Percentiles rank a stretch among this genome's conserved stretches.
Evolutionary conservation across 37 sponge, comb jelly and placozoan genomes (phyloP).

Genomic region (Dysidea cf. avara): DNA sequence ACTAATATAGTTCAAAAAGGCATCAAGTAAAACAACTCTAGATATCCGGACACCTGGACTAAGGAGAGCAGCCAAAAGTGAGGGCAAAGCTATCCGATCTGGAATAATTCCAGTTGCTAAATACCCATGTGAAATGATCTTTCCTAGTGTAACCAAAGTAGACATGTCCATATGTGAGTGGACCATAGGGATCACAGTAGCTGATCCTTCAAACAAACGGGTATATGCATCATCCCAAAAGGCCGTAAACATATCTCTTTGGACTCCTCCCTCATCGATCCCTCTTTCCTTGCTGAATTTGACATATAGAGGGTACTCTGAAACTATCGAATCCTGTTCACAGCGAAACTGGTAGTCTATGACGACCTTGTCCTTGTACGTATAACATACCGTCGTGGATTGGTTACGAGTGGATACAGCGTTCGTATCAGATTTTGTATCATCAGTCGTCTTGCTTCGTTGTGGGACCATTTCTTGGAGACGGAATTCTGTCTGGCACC

Average conservation of each 20-base stretch:
- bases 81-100: not conserved
- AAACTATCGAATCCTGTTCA: not conserved
- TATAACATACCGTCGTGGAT: too few relatives aligned
- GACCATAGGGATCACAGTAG: slow-evolving; percentile 15
- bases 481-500: too few relatives aligned
- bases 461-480: too few relatives aligned
- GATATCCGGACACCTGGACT: not conserved
- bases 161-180: slow-evolving; percentile 10
- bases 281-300: slow-evolving; percentile 15
- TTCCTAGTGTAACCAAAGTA: not conserved
- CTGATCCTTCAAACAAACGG: slow-evolving; percentile 16
- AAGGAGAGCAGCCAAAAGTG: not conserved
- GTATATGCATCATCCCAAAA: slow-evolving; percentile 16
- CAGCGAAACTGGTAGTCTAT: too few relatives aligned
- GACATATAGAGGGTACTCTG: slow-evolving; percentile 20
- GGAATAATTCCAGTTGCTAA: not conserved
- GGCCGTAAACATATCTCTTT: slow-evolving; percentile 41
- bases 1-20: not conserved
- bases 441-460: too few relatives aligned
- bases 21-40: not conserved
- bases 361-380: too few relatives aligned
- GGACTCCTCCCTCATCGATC: slow-evolving; percentile 16
- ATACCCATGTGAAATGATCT: slow-evolving; percentile 9
- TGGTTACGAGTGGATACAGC: too few relatives aligned
- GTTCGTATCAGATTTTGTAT: too few relatives aligned